These are phyloP conservation scores for Dromas ardeola DNA, from an alignment of 2,113 vertebrate genomes.

Conservation along the genomic window DNA sequence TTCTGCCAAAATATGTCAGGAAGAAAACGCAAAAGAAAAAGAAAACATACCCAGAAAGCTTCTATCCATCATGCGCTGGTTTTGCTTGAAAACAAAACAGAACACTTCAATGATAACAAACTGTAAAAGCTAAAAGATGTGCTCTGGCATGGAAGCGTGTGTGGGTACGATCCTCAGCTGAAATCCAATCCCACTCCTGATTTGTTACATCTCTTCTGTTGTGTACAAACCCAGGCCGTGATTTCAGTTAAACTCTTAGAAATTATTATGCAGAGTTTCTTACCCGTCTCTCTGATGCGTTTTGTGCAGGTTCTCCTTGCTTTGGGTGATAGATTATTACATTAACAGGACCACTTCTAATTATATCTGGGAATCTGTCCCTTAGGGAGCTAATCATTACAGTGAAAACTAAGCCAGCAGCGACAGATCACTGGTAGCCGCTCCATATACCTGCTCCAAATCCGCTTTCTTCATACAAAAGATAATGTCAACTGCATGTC, in stretches of 20 bases:
- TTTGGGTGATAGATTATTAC: not conserved
- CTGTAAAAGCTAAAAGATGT: not conserved
- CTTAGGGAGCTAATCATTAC: not conserved
- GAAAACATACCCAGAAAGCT: not conserved
- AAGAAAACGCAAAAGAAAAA: not conserved
- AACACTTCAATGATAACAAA: not conserved
- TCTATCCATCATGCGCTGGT: not conserved
- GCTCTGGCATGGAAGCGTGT: not conserved
- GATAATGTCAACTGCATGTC: too few species aligned
- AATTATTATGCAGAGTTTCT: not conserved
- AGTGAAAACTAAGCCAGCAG: not conserved
- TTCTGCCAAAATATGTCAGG: not conserved
- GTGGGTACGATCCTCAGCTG: not conserved
- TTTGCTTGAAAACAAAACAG: not conserved
- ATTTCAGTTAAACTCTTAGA: not conserved
- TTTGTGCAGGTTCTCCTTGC: not conserved
- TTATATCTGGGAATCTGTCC: not conserved
- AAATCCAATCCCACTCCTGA: not conserved
- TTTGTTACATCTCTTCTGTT: not conserved
- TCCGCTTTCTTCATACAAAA: not conserved
- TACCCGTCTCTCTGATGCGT: not conserved
- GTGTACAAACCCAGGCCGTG: accelerated
- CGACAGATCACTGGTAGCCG: not conserved
- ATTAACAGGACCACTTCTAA: not conserved
- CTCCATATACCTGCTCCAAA: not conserved